These are phyloP conservation scores for Zapus hudsonius DNA, from an alignment of 2,113 vertebrate species.

Conservation along the genomic window DNA sequence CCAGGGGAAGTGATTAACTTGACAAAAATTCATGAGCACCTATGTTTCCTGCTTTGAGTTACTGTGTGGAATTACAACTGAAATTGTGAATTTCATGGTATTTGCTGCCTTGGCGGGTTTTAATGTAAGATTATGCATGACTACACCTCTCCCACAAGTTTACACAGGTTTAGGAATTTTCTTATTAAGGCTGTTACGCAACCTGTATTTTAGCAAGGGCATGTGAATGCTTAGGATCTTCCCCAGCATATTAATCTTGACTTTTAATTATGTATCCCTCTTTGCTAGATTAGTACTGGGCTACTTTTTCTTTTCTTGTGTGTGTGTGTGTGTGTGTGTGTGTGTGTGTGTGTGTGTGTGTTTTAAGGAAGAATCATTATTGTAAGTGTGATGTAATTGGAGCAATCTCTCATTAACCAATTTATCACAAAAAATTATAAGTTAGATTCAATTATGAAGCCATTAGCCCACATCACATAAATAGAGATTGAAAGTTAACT, in stretches of 20 bases:
- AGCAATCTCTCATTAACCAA: conserved; percentile 43
- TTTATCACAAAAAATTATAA: conserved; percentile 57
- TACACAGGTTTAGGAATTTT: conserved; percentile 66
- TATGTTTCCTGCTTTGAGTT: conserved; percentile 53
- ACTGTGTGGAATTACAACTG: neutral
- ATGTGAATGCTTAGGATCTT: conserved; percentile 58
- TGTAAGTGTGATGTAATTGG: conserved; percentile 51
- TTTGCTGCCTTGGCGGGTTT: conserved; percentile 18
- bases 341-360: neutral
- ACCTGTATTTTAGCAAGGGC: conserved; percentile 57
- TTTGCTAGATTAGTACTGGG: conserved; percentile 6
- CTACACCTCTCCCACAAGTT: conserved; percentile 59
- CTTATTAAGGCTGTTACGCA: conserved; percentile 61
- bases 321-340: neutral
- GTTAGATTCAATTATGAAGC: conserved; percentile 29
- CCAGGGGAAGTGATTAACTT: conserved; percentile 41
- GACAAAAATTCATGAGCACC: conserved; percentile 49
- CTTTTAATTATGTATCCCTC: conserved; percentile 45
- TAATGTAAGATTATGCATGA: conserved; percentile 47
- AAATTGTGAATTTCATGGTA: conserved; percentile 47
- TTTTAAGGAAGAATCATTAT: neutral
- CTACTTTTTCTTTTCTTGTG: neutral
- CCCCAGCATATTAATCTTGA: conserved; percentile 53
- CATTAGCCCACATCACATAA: conserved; percentile 34
- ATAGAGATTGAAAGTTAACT: conserved; percentile 52